Conservation (phyloP, 2,888 invertebrate species). For the Automeris io region DNA sequence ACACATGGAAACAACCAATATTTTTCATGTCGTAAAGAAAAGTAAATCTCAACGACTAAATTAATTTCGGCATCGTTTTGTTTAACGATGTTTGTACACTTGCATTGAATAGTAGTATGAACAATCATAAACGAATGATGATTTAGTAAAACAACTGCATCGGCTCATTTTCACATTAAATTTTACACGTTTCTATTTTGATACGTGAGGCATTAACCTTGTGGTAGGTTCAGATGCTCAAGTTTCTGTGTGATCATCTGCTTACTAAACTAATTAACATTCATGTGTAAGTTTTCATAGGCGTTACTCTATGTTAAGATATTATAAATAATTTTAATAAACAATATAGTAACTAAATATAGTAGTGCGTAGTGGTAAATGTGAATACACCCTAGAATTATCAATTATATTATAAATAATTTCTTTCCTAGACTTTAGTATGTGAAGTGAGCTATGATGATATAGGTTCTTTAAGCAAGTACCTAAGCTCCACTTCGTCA, state of each 20-base stretch:
- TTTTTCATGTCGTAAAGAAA: constrained; percentile 20
- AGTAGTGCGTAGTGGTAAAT: no score
- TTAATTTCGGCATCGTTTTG: constrained; percentile 27
- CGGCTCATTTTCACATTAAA: constrained; percentile 8
- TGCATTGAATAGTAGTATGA: constrained; percentile 27
- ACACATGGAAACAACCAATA: constrained; percentile 44
- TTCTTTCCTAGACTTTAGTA: no score
- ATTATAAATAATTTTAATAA: no score
- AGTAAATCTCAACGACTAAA: no score
- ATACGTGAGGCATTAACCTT: constrained; percentile 27
- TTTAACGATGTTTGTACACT: constrained; percentile 60
- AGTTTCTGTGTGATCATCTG: constrained; percentile 24
- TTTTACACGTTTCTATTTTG: constrained; percentile 24
- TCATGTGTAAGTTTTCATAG: neutral
- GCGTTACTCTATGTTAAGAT: no score
- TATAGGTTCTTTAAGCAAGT: no score
- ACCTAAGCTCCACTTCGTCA: no score
- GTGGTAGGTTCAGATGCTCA: constrained; percentile 41
- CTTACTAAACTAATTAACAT: constrained; percentile 19
- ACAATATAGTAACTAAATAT: no score
- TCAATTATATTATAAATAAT: no score
- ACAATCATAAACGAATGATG: constrained; percentile 4
- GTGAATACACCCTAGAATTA: no score
- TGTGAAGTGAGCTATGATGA: no score
- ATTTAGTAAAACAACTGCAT: neutral